Percentiles rank a stretch among this genome's conserved stretches.
phyloP scores from a whole-genome alignment of 2,888 invertebrate genomes.

The Andrena hattorfiana region DNA sequence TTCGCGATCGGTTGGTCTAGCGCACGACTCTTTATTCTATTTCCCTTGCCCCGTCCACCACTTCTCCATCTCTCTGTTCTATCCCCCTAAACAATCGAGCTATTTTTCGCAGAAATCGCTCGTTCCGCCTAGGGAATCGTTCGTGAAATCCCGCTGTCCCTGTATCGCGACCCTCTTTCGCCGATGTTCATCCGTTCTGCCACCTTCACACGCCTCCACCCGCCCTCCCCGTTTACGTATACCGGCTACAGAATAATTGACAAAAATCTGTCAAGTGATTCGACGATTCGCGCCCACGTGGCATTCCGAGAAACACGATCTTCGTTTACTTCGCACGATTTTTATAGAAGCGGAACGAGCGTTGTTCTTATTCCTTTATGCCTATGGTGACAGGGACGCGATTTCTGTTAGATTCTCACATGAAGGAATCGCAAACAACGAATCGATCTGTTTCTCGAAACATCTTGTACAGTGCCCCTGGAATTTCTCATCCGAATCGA shows the following conservation, averaged over 20 bases:
- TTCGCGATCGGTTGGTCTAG: slow-evolving; percentile 64
- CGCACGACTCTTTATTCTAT: slow-evolving; percentile 51
- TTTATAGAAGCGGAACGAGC: slow-evolving; percentile 55
- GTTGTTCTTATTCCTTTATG: slow-evolving; percentile 7
- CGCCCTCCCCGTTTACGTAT: slow-evolving; percentile 52
- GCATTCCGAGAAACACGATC: neutral
- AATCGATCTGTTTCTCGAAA: neutral
- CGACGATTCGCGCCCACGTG: slow-evolving; percentile 36
- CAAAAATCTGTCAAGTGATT: slow-evolving; percentile 75
- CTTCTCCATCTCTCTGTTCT: slow-evolving; percentile 9
- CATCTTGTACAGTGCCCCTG: no score
- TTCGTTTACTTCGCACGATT: neutral
- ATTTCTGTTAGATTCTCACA: slow-evolving; percentile 4
- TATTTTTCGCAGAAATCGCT: slow-evolving; percentile 33
- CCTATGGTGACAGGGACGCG: slow-evolving; percentile 57
- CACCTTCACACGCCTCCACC: slow-evolving; percentile 38
- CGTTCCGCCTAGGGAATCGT: slow-evolving; percentile 26
- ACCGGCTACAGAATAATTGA: slow-evolving; percentile 81
- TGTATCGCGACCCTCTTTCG: neutral
- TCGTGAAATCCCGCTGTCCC: slow-evolving; percentile 8
- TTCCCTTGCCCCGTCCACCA: neutral
- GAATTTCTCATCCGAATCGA: no score
- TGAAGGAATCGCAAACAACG: no score
- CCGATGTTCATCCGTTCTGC: slow-evolving; percentile 17
- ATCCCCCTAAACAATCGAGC: slow-evolving; percentile 38